Evolutionary conservation across 2,797 vertebrate genomes (phyloP).

Genomic region (Malurus splendens): DNA sequence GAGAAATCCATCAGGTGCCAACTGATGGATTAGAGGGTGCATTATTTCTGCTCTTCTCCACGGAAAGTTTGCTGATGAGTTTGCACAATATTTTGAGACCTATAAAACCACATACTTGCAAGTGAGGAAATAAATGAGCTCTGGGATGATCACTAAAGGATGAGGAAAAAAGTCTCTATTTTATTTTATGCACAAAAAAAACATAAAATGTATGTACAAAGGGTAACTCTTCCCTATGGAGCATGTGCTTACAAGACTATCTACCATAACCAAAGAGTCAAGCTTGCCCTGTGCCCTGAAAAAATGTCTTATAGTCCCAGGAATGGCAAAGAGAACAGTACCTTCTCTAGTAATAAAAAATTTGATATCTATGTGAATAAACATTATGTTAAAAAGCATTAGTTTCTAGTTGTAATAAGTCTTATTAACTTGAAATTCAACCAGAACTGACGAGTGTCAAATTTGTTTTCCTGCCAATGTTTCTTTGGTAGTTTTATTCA

Average conservation of each 20-base stretch:
- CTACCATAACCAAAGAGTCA: not conserved
- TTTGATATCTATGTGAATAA: not conserved
- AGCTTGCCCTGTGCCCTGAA: not conserved
- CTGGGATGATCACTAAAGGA: not conserved
- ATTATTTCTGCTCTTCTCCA: not conserved
- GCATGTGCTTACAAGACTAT: not conserved
- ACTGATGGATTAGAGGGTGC: not conserved
- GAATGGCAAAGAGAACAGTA: not conserved
- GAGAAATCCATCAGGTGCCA: not conserved
- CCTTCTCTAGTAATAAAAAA: not conserved
- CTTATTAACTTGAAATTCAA: not conserved
- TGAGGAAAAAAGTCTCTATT: not conserved
- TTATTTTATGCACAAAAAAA: not conserved
- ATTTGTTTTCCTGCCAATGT: not conserved
- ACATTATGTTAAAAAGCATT: accelerated
- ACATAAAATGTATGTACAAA: not conserved
- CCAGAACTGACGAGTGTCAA: not conserved
- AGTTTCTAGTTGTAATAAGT: not conserved
- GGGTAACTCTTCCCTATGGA: not conserved
- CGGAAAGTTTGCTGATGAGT: not conserved
- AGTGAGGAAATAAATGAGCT: not conserved
- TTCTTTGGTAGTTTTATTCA: not conserved
- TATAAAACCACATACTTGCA: not conserved
- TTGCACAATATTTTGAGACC: not conserved
- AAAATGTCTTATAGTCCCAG: not conserved